These are phyloP conservation scores for Bambusicola thoracicus DNA, from an alignment of 2,113 vertebrate species.

Conservation along the genomic window DNA sequence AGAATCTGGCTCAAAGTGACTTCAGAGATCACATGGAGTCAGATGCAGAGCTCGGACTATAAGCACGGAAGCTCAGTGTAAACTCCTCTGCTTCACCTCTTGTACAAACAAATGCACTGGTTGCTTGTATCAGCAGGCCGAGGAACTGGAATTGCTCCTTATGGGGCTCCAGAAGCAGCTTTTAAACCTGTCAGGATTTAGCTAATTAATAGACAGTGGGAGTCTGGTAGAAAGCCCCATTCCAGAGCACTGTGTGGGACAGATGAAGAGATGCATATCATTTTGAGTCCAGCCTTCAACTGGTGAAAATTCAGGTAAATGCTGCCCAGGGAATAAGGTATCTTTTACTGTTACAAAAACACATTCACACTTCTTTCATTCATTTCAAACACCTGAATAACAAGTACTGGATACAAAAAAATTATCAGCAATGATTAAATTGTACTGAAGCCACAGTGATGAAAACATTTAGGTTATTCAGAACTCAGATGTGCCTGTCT, in stretches of 20 bases:
- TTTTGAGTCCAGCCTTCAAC: background rate
- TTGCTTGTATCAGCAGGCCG: background rate
- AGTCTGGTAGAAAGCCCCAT: background rate
- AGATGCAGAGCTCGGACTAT: background rate
- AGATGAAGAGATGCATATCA: background rate
- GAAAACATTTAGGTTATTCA: background rate
- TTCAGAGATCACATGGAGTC: background rate
- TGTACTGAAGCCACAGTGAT: background rate
- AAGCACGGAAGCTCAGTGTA: rapidly evolving
- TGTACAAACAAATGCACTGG: background rate
- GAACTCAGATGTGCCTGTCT: background rate
- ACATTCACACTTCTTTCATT: background rate
- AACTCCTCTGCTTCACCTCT: background rate
- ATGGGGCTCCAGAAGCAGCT: background rate
- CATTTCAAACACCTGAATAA: background rate
- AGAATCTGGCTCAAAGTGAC: background rate
- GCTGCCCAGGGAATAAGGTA: background rate
- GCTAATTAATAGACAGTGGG: background rate
- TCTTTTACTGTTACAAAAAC: background rate
- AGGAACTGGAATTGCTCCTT: background rate
- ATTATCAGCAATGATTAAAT: background rate
- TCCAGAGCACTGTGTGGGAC: background rate
- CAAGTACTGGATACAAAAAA: background rate
- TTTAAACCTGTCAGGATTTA: background rate
- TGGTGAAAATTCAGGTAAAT: background rate